phyloP scores from a whole-genome alignment of 1,140 invertebrate species.

The Aradophagus sp. region DNA sequence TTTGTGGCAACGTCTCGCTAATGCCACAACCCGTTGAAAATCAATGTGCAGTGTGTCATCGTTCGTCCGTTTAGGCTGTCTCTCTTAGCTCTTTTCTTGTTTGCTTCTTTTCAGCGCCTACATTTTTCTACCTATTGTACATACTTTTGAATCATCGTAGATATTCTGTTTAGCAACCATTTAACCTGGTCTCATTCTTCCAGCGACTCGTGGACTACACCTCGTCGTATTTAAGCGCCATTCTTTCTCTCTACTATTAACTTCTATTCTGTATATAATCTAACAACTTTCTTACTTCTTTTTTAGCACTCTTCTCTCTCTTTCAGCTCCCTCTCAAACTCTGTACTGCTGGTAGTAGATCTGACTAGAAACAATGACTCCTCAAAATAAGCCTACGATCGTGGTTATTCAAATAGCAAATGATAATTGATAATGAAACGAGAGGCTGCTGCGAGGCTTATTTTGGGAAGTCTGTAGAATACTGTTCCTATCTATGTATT shows the following conservation, averaged over 20 bases:
- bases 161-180: constrained; percentile 50
- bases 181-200: constrained; percentile 58
- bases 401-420: no score
- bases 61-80: constrained; percentile 27
- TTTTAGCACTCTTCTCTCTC: constrained; percentile 47
- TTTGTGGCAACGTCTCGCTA: no score
- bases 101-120: constrained; percentile 60
- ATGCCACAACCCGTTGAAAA: no score
- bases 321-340: constrained; percentile 47
- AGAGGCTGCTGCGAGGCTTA: no score
- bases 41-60: constrained; percentile 42
- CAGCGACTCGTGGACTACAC: constrained; percentile 49
- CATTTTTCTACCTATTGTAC: constrained; percentile 51
- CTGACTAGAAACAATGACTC: constrained; percentile 15
- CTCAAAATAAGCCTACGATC: constrained; percentile 19
- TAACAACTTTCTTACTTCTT: constrained; percentile 46
- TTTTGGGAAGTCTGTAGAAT: no score
- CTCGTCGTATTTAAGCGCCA: constrained; percentile 46
- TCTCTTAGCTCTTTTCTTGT: constrained; percentile 45
- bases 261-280: constrained; percentile 37
- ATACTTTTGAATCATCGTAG: constrained; percentile 36
- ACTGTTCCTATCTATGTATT: constrained; percentile 15
- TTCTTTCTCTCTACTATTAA: constrained; percentile 35
- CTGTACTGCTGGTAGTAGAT: constrained; percentile 43
- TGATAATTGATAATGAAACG: no score